Percentiles rank a stretch among this genome's conserved stretches.
Conservation (phyloP, 2,797 vertebrate genomes). For the Mionectes olivaceus region DNA sequence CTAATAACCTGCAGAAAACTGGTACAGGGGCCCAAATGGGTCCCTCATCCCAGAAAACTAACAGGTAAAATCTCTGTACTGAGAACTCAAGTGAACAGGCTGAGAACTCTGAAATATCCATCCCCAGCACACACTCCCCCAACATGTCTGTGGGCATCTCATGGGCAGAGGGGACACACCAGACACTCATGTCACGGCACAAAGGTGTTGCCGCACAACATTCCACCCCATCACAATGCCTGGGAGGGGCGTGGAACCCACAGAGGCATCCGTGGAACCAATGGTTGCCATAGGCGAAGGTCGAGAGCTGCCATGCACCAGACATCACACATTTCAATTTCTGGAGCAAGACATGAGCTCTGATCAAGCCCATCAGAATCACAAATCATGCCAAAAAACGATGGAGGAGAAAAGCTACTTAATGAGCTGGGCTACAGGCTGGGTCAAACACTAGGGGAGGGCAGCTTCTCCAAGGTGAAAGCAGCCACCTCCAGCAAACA, state of each 20-base stretch:
- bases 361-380: not conserved
- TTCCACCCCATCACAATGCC: constrained; percentile 6
- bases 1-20: not conserved
- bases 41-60: not conserved
- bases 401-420: constrained; percentile 72
- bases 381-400: constrained; percentile 13
- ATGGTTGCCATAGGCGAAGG: not conserved
- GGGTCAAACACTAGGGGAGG: constrained; percentile 77
- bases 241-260: not conserved
- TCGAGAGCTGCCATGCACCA: constrained; percentile 48
- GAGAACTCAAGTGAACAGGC: not conserved
- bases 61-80: not conserved
- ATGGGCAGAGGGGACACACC: too few species aligned
- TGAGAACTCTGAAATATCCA: not conserved
- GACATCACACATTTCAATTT: constrained; percentile 31
- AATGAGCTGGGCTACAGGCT: constrained; percentile 79
- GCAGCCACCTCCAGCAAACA: constrained; percentile 79
- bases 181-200: not conserved
- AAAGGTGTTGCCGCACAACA: not conserved
- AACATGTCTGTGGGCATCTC: accelerated
- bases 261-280: not conserved
- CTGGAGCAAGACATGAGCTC: constrained; percentile 40
- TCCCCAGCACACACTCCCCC: not conserved
- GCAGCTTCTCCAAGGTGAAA: constrained; percentile 84
- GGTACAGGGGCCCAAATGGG: not conserved